Conservation (phyloP, 2,888 invertebrate species). For the Tupiocoris notatus region DNA sequence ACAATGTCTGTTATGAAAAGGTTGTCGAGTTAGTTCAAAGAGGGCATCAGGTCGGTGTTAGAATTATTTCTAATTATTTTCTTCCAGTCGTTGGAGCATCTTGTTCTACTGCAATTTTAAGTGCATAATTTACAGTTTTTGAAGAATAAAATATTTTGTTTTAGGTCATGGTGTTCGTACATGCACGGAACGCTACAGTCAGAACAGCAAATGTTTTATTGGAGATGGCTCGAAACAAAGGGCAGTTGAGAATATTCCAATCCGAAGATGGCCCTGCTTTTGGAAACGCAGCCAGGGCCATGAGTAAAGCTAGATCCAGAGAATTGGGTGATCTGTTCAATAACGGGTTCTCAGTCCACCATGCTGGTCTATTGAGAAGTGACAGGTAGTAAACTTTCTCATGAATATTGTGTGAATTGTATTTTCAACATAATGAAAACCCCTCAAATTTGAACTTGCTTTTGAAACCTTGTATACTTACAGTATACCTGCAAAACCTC, state of each 20-base stretch:
- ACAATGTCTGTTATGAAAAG: slow-evolving; percentile 90
- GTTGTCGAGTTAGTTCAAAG: slow-evolving; percentile 78
- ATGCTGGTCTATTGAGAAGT: slow-evolving; percentile 88
- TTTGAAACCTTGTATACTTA: too few relatives aligned
- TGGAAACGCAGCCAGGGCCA: slow-evolving; percentile 68
- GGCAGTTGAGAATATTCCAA: slow-evolving; percentile 68
- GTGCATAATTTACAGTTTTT: background rate
- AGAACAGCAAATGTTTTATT: slow-evolving; percentile 80
- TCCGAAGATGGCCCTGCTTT: slow-evolving; percentile 64
- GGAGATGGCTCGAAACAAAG: slow-evolving; percentile 75
- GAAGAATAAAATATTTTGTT: background rate
- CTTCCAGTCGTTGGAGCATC: too few relatives aligned
- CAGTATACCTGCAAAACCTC: too few relatives aligned
- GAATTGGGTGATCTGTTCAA: slow-evolving; percentile 79
- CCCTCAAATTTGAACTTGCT: too few relatives aligned
- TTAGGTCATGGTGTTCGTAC: slow-evolving; percentile 93
- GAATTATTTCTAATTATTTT: too few relatives aligned
- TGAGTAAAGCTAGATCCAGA: slow-evolving; percentile 74
- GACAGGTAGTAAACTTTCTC: too few relatives aligned
- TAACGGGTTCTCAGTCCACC: slow-evolving; percentile 90
- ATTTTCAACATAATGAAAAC: too few relatives aligned
- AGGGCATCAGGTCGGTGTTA: slow-evolving; percentile 93
- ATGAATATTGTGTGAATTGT: background rate
- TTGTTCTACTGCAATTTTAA: too few relatives aligned
- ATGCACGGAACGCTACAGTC: slow-evolving; percentile 94